Base-by-base conservation (phyloP, 1,140 invertebrate genomes). In the Sminthurinus signatus region DNA sequence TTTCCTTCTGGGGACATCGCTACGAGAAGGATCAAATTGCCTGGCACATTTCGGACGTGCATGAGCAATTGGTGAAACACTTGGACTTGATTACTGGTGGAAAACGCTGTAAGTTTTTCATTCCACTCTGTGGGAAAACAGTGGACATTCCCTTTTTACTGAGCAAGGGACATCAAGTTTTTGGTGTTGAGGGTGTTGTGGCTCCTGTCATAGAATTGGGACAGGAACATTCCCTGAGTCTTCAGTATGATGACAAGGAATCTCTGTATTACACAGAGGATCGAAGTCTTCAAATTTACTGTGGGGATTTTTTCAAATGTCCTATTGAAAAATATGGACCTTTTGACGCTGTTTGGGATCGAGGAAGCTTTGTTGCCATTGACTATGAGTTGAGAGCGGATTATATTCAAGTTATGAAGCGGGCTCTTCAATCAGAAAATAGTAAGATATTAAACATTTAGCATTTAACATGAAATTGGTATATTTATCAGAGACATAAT, bases 321-420 rank as follows among this genome's bases (percentile, higher is more conserved):
- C 69, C 69, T 12, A 60, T 71, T 59, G 69, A 71, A 44, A 69
- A 71, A 46, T 71, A 42, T 51, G 71, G 66, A 29, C 69, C 69
- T 5, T 65, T 69, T 50, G 63, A 71, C 17, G 25, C 25, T 25
- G 48, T 71, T 44, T 71, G 67, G 67, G 69, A 71, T 62, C 44
- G 67, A 27, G 69, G 58, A 2, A 15, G 15, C 8, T 60, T 71
- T 32, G 64, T 63, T 39, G 69, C 69, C 0, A 48, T 72, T 12
- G 69, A 67, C 17, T 67, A 67, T 21, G 1, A 39, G 21, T n/a
- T 31, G 17, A 28, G 65, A 29, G 12, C 21, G 17, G 15, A 10
- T 2, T 70, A 70, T 21, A 58, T 17, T 14, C 27, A 42, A 15
- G 29, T 67, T 3, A 61, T 70, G 58, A 28, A 60, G 25, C 21